Evolutionary conservation across 2,888 invertebrate species (phyloP).

Genomic region (Oithona nana): DNA sequence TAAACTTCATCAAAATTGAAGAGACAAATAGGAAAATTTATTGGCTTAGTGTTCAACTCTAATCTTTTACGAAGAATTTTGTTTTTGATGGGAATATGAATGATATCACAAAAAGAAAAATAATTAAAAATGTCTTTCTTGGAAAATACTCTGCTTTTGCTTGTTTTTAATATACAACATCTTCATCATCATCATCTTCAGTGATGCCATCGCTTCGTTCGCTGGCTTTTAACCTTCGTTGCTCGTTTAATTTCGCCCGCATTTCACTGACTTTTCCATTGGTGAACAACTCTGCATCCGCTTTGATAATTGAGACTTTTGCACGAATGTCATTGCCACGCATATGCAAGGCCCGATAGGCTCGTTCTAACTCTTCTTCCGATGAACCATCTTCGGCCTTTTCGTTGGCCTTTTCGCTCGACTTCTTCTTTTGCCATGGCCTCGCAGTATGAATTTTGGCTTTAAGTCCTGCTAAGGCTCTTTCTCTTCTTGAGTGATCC

Average conservation of each 20-base stretch:
- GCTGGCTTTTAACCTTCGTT: background rate
- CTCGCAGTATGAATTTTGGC: conserved; percentile 5
- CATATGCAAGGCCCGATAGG: background rate
- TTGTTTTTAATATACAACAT: conserved; percentile 1
- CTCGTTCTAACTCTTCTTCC: background rate
- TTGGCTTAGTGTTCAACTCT: too few species aligned
- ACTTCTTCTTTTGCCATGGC: conserved; percentile 8
- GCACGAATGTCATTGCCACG: background rate
- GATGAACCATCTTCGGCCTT: too few species aligned
- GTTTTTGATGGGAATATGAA: too few species aligned
- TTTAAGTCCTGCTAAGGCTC: background rate
- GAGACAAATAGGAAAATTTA: too few species aligned
- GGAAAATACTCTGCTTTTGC: too few species aligned
- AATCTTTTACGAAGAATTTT: too few species aligned
- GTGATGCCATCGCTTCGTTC: conserved; percentile 4
- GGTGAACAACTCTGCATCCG: conserved; percentile 1
- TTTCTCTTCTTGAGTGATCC: background rate
- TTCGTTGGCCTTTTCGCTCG: background rate
- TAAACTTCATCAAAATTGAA: too few species aligned
- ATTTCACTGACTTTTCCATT: conserved; percentile 1
- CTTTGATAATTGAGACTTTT: background rate
- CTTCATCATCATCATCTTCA: conserved; percentile 4
- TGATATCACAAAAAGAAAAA: too few species aligned
- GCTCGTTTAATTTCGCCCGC: background rate
- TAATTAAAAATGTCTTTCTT: too few species aligned